Evolutionary conservation across 1,140 invertebrate genomes (phyloP), one percentile per base, ranked within the genome.

Genomic region (Bradynema listronoti): DNA sequence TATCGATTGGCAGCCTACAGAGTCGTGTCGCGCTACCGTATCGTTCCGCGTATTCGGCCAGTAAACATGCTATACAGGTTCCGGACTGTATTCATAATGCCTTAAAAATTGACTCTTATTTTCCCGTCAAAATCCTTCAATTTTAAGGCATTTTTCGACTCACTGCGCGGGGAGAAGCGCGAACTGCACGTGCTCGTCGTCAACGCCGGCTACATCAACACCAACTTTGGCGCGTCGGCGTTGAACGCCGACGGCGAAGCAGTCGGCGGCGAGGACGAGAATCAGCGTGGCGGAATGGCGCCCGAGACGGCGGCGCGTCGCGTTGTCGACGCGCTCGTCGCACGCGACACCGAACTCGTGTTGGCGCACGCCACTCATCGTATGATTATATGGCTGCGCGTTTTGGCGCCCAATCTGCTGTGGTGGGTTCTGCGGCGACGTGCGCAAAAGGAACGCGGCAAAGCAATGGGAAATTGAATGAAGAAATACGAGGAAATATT

Each of bases 1-100:
- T 94, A 32, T 87, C 85, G 66, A 83, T 95, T n/a, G 90, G 90
- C 79, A 93, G 90, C 65, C 82, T 96, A 1, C 92, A 97, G 83
- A 90, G 90, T 42, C 86, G 87, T 76, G 85, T 96, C 54, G 86
- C 88, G 3, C 84, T 95, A 71, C 91, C 92, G 7, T 79, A 78
- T 63, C 69, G 82, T 63, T 79, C 80, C 56, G 76, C 82, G 36
- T 87, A 97, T 83, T 84, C 86, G 59, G 90, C 91, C 19, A 91
- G 91, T 0, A 97, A 97, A 81, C 90, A 94, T 83, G 91, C 92
- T 1, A 72, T 93, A n/a, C 63, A 71, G 47, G 65, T 69, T 1
- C 22, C 1, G 11, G 25, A 29, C 51, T 14, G n/a, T 63, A 54
- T 56, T 58, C 46, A 49, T 49, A 39, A 11, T 39, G 36, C 36